Evolutionary conservation across 2,113 vertebrate species (phyloP), one percentile per base, ranked within the genome.

Genomic region (Plectropomus leopardus): DNA sequence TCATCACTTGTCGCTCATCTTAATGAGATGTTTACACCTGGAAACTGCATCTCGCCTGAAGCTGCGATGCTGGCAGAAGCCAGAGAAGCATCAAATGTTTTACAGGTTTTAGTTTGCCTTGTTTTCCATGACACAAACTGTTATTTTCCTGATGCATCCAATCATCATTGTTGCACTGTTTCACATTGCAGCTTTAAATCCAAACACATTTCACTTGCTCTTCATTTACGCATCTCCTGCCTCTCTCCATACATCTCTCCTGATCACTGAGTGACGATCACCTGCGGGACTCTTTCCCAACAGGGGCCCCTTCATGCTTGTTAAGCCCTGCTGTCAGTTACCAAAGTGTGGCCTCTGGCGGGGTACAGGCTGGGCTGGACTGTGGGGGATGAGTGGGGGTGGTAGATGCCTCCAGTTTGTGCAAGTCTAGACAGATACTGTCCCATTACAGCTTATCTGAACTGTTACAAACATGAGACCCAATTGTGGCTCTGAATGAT

Each of bases 21-120:
- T 30, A 71, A 70, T 73, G 61, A 70, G 36, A 24, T 63, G 61
- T 77, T 83, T 73, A 47, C 63, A 76, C 34, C 76, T 79, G 68
- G 64, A 70, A 72, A 59, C 23, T 2, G 36, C 63, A 61, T 77
- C 23, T 63, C 13, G 24, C 69, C 80, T 64, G 26, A 72, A 55
- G 58, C 58, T 17, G 16, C 53, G 24, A 19, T 58, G 21, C 24
- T 58, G 28, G 63, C 48, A 59, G 34, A 68, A 64, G 58, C 47
- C 30, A 64, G 72, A 68, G 23, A 57, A 63, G 58, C 51, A 44
- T 14, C 6, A 5, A 36, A 54, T 14, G 6, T 76, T 47, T 57
- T 64, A 1, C 17, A 57, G 11, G 26, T 26, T 47, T 26, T 26
- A 7, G 36, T 6, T 24, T 4, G 9, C 10, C 42, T 48, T 57